Base-by-base conservation (phyloP, 2,888 invertebrate species). In the Cotesia congregata region DNA sequence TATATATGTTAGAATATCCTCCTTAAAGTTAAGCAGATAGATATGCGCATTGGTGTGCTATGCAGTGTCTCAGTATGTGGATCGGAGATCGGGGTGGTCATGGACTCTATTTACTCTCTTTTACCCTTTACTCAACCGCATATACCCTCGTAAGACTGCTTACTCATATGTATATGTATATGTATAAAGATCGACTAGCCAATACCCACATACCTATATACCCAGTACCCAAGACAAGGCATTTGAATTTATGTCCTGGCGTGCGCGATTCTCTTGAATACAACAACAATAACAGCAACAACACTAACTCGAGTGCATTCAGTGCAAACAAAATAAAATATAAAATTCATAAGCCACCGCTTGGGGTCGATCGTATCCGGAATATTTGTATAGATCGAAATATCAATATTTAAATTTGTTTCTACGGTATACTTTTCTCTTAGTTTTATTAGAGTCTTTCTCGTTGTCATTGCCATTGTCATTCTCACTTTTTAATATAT, bases 11-110 rank as follows among this genome's bases (percentile, higher is more conserved):
- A 12, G 12, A 50, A 7, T 30, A 30, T 83, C 84, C 82, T 82
- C 82, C 83, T 68, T 39, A 67, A 73, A 65, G 67, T 41, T 64
- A 59, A 74, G 64, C 83, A 82, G 82, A 86, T 84, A 86, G 81
- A 84, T 86, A 85, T 83, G 76, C 77, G 78, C 77, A 75, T 78
- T 76, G 74, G 74, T 62, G 69, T 77, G 30, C 30, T 30, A 30
- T 30, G 30, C 3, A 30, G 30, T 77, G 77, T 70, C 74, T 50
- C 77, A 74, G 74, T 77, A 74, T 74, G 74, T 74, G 72, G 77
- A 69, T 73, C 77, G 64, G 61, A 68, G 77, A 69, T 73, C 77
- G 69, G 61, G 76, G 62, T 68, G 61, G 64, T 62, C 69, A 62
- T 67, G 50, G 30, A 41, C 65, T 39, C 40, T 62, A 40, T 59